Evolutionary conservation across 2,113 vertebrate species (phyloP).

Genomic region (Laterallus jamaicensis): DNA sequence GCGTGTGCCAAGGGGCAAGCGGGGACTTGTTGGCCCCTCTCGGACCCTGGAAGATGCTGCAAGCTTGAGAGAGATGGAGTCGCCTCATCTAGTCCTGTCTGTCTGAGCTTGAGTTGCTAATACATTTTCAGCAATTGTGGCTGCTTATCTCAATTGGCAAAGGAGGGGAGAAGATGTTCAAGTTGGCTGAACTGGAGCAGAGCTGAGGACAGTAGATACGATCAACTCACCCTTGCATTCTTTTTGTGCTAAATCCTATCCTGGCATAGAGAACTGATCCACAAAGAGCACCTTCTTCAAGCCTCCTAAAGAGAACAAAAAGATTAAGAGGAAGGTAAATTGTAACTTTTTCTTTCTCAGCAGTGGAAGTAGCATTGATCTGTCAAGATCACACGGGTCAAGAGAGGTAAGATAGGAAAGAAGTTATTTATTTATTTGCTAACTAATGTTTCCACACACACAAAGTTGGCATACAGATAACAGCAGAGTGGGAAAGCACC

Average conservation of each 20-base stretch:
- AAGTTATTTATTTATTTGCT: not conserved
- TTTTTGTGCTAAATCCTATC: not conserved
- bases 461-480: not conserved
- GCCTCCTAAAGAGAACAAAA: not conserved
- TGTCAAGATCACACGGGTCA: not conserved
- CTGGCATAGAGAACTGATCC: not conserved
- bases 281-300: slow-evolving; percentile 8
- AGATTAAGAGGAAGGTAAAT: not conserved
- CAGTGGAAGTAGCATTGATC: not conserved
- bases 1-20: not conserved
- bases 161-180: slow-evolving; percentile 21
- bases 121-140: slow-evolving; percentile 25
- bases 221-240: not conserved
- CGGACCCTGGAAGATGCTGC: not conserved
- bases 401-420: not conserved
- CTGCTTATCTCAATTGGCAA: slow-evolving; percentile 28
- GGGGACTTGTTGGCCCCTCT: not conserved
- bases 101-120: slow-evolving; percentile 18
- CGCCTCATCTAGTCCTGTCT: not conserved
- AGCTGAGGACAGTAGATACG: slow-evolving; percentile 3
- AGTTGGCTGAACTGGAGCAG: slow-evolving; percentile 28
- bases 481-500: not conserved
- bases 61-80: not conserved
- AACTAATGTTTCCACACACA: not conserved
- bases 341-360: not conserved